Conservation (phyloP, 2,888 invertebrate species). For the Hololepta plana region DNA sequence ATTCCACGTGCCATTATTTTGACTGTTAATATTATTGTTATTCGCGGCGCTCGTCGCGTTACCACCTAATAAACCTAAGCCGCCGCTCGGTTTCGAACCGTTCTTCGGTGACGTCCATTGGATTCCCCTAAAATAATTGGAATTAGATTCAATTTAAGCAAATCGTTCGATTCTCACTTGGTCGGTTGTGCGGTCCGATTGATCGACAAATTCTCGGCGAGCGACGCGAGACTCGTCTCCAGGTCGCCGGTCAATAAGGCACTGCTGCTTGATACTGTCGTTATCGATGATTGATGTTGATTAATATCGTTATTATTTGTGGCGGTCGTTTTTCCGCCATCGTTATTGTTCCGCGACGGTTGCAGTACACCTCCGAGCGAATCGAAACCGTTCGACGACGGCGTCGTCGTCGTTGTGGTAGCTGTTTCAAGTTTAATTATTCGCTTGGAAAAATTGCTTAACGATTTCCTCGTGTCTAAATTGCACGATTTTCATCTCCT, state of each 20-base stretch:
- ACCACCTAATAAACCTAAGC: too few species aligned
- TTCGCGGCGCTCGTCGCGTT: too few species aligned
- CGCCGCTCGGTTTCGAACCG: conserved; percentile 55
- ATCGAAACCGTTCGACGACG: conserved; percentile 40
- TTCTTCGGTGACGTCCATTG: conserved; percentile 86
- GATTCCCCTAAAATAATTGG: conserved; percentile 42
- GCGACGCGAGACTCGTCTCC: conserved; percentile 80
- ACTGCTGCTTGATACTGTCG: too few species aligned
- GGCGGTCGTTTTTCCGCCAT: conserved; percentile 13
- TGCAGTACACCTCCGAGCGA: conserved; percentile 54
- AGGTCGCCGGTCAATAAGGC: conserved; percentile 77
- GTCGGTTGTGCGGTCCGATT: conserved; percentile 49
- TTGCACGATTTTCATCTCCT: too few species aligned
- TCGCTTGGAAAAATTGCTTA: too few species aligned
- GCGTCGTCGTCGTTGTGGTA: too few species aligned
- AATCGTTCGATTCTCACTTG: conserved; percentile 43
- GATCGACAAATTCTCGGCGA: conserved; percentile 85
- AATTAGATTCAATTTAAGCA: too few species aligned
- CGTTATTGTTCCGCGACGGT: conserved; percentile 32
- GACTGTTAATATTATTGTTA: too few species aligned
- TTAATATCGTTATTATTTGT: conserved; percentile 9
- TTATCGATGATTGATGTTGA: conserved; percentile 10
- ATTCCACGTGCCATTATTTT: too few species aligned
- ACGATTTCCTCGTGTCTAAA: too few species aligned
- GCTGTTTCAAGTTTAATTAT: too few species aligned